Percentiles rank a stretch among this genome's conserved stretches.
phyloP scores from a whole-genome alignment of 1,140 invertebrate species.

The Drosophila ananassae region DNA sequence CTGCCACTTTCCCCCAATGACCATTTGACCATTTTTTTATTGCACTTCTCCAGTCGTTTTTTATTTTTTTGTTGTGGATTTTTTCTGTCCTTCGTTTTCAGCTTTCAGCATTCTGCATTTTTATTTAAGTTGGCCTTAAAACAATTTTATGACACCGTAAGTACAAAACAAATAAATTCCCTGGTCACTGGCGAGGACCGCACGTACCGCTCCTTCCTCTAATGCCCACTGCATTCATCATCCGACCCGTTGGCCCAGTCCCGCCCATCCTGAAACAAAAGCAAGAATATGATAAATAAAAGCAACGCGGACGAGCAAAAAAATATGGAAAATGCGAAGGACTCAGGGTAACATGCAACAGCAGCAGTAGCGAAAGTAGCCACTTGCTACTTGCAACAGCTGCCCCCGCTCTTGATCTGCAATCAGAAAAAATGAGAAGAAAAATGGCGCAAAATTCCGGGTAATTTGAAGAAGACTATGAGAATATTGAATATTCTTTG shows the following conservation, averaged over 20 bases:
- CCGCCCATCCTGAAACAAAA: constrained; percentile 51
- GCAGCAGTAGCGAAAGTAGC: constrained; percentile 45
- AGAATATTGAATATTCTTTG: not conserved
- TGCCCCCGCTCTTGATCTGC: constrained; percentile 3
- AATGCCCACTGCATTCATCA: constrained; percentile 79
- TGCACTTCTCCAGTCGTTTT: constrained; percentile 21
- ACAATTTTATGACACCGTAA: constrained; percentile 82
- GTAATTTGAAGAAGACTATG: not conserved
- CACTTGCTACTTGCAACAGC: constrained; percentile 10
- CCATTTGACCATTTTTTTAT: constrained; percentile 64
- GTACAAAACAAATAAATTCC: constrained; percentile 81
- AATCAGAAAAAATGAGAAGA: constrained; percentile 1
- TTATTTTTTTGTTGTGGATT: not conserved
- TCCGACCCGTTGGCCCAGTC: constrained; percentile 65
- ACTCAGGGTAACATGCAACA: constrained; percentile 53
- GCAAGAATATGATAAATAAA: constrained; percentile 69
- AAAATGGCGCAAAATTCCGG: not conserved
- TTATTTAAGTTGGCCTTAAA: constrained; percentile 79
- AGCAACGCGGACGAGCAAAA: constrained; percentile 40
- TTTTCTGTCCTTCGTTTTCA: not conserved
- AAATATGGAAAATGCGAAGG: constrained; percentile 41
- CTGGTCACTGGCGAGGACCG: constrained; percentile 38
- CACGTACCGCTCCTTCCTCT: constrained; percentile 42
- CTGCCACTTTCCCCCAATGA: constrained; percentile 27
- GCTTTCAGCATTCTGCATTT: constrained; percentile 45